Evolutionary conservation across 2,888 invertebrate genomes (phyloP), one percentile per base, ranked within the genome.

Genomic region (Chloromyia formosa): DNA sequence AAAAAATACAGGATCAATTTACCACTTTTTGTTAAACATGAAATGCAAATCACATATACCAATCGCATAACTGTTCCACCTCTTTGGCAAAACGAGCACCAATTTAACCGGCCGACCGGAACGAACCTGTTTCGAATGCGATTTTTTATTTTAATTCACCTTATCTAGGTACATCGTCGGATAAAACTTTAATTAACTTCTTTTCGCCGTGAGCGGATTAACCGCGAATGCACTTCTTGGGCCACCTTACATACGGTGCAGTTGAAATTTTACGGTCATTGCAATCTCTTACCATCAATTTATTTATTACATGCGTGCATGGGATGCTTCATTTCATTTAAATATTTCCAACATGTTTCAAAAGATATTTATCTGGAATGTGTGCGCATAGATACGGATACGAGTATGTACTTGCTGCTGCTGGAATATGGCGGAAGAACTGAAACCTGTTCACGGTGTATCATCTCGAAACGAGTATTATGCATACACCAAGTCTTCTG

Each of bases 241-340:
- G 49, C 49, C 49, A 49, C 27, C 27, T 2, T 7, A 35, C 27
- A 35, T 35, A 35, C 7, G 27, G 27, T 35, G 27, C 27, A 49
- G 49, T 49, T 12, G 49, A n/a, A n/a, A n/a, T n/a, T 18, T 18
- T 16, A 18, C 18, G 22, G 56, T 62, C 62, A 62, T 18, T 40
- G 62, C 22, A 66, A 66, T 49, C 66, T 23, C n/a, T 42, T 40
- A 23, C 14, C 71, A 56, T 71, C 71, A 71, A 71, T 71, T 71
- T 71, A 71, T 71, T 71, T 49, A 45, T 49, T 68, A 71, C 56
- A 56, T 71, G 71, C 71, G 71, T 71, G 71, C 71, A 35, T 54
- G 35, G 58, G 56, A 56, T 71, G 71, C 71, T 56, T 71, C 71
- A 71, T 71, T 71, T 71, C 71, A 56, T 71, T 56, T 71, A 56